A percentile compares a stretch with the other conserved stretches of the same genome.
Evolutionary conservation across 1,140 invertebrate genomes (phyloP).

Genomic region (Drosophila funebris): DNA sequence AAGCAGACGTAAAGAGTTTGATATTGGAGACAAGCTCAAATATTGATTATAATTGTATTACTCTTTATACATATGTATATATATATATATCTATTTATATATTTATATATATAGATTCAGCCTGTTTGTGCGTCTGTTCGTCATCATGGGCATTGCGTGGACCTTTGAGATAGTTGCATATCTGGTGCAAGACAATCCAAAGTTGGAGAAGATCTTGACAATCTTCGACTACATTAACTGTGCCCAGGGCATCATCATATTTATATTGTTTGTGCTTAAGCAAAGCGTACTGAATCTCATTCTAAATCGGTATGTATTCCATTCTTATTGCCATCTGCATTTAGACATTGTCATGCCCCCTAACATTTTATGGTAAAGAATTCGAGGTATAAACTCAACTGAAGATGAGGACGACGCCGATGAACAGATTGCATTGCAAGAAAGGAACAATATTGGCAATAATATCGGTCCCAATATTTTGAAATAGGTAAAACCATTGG

Average conservation of each 20-base stretch:
- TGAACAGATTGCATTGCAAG: conserved; percentile 62
- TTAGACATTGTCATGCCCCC: neutral
- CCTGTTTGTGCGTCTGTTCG: conserved; percentile 88
- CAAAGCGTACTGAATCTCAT: conserved; percentile 52
- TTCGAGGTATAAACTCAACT: conserved; percentile 28
- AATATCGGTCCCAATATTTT: conserved; percentile 27
- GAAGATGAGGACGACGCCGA: conserved; percentile 28
- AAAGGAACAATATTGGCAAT: neutral
- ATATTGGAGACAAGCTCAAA: neutral
- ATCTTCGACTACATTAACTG: conserved; percentile 84
- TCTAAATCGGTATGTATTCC: conserved; percentile 50
- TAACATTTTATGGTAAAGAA: conserved; percentile 22
- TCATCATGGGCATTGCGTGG: conserved; percentile 91
- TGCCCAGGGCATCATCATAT: conserved; percentile 86
- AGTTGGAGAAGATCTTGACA: conserved; percentile 83
- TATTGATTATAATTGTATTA: neutral
- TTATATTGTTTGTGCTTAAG: conserved; percentile 85
- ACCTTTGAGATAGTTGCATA: conserved; percentile 86
- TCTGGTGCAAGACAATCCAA: neutral
- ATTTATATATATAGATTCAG: conserved; percentile 85
- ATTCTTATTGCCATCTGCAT: neutral
- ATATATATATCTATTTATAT: too few relatives aligned
- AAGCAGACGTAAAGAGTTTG: conserved; percentile 41
- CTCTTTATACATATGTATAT: too few relatives aligned
- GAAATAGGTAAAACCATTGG: conserved; percentile 51